These are phyloP conservation scores for Takifugu rubripes DNA, from an alignment of 2,797 vertebrate genomes.

Conservation along the genomic window DNA sequence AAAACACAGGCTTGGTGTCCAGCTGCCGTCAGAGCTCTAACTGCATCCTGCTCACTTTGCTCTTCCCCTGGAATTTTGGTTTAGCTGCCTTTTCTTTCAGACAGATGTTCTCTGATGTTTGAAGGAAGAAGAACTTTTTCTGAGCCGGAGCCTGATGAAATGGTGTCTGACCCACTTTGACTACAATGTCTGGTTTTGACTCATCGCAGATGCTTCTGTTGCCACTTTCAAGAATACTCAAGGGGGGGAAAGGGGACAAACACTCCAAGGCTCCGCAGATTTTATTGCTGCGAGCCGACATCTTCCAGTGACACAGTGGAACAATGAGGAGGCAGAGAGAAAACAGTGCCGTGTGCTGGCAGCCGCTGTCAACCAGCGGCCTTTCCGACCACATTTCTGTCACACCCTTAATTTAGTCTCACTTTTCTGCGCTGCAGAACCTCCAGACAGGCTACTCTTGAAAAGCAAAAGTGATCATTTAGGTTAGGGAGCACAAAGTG, in stretches of 20 bases:
- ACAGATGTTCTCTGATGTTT: slow-evolving; percentile 20
- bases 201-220: slow-evolving; percentile 14
- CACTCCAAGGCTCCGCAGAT: slow-evolving; percentile 7
- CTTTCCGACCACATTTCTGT: slow-evolving; percentile 64
- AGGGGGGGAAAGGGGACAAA: neutral
- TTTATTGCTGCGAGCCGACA: slow-evolving; percentile 24
- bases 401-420: slow-evolving; percentile 59
- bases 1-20: slow-evolving; percentile 16
- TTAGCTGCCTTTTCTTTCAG: slow-evolving; percentile 11
- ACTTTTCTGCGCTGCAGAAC: slow-evolving; percentile 16
- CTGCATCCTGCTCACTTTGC: slow-evolving; percentile 9
- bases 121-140: slow-evolving; percentile 1
- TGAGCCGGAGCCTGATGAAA: slow-evolving; percentile 3
- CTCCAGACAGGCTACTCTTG: slow-evolving; percentile 29
- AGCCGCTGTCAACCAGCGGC: slow-evolving; percentile 35
- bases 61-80: too few species aligned
- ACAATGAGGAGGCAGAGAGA: slow-evolving; percentile 34
- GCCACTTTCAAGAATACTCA: slow-evolving; percentile 34
- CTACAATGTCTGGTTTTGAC: slow-evolving; percentile 13
- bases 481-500: slow-evolving; percentile 9
- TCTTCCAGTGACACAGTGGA: slow-evolving; percentile 44
- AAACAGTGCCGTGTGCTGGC: slow-evolving; percentile 31
- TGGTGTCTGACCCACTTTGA: slow-evolving; percentile 30
- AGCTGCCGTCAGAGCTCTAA: slow-evolving; percentile 23
- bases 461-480: slow-evolving; percentile 34